Evolutionary conservation across 1,140 invertebrate genomes (phyloP), one percentile per base, ranked within the genome.

Genomic region (Notospermus geniculatus): DNA sequence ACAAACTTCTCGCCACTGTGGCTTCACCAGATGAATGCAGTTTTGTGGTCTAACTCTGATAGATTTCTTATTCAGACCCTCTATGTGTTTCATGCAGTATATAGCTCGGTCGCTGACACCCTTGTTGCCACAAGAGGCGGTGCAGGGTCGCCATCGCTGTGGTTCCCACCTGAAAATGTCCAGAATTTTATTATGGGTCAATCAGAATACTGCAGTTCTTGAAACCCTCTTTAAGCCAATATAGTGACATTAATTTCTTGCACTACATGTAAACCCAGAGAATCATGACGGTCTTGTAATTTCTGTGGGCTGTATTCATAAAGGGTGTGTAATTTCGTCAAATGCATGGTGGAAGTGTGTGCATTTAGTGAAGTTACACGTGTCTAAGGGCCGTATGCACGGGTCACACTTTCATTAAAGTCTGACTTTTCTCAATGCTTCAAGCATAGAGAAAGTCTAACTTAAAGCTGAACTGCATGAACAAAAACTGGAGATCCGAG

Each of bases 81-180:
- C 25, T 7, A 19, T 50, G n/a, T 23, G 19, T 19, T 27, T 19
- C n/a, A 50, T 50, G n/a, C 46, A 50, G 19, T 19, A 19, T 5
- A 50, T 27, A 5, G 4, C n/a, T 5, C 46, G 46, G 25, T 50
- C 25, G 9, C 25, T 50, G 4, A 50, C n/a, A 9, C 46, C 46
- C 5, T 19, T 50, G 25, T 50, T 50, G n/a, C 46, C 46, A 27
- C 46, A 50, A 9, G 46, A 7, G 4, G 46, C 46, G 4, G 46
- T 7, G 25, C 46, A 50, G 9, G 46, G 46, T 4, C 4, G 4
- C 46, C 46, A 50, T n/a, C n/a, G n/a, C n/a, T 50, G 4, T 4
- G 46, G 19, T 50, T 50, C 5, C 46, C 46, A 50, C 25, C 46
- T 50, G 46, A 50, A 27, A n/a, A 50, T 13, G 39, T 43, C 39